Base-by-base conservation (phyloP, 2,888 invertebrate species). In the Sympetrum striolatum region DNA sequence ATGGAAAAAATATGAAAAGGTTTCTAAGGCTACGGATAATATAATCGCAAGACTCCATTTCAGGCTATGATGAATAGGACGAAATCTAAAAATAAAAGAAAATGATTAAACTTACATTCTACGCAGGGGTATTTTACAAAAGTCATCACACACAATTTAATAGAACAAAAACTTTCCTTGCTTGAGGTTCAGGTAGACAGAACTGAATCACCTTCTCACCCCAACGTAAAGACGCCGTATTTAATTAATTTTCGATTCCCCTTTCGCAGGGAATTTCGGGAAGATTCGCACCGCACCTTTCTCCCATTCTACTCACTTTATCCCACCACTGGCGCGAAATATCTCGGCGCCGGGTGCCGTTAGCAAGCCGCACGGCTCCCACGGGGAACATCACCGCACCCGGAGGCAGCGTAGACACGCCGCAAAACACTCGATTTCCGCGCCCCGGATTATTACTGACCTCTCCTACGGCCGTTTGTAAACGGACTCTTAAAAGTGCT, bases 321-420 rank as follows among this genome's bases (percentile, higher is more conserved):
- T 31, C 14, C 81, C 44, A 15, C 31, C 53, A 25, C 44, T 10
- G 37, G 15, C 37, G 37, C 80, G 3, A 37, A 22, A 35, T 22
- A 53, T 53, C 53, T 53, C 53, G 15, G 18, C 18, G 15, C 53
- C 44, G 44, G 44, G 44, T 31, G 58, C 58, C 82, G 58, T 82
- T 82, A 82, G 82, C 82, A 22, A 58, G 58, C 82, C 58, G 82
- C 82, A 58, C 58, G 31, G 58, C 53, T 82, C 82, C 58, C 82
- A 8, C 31, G 82, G 82, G 82, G 35, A 35, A 35, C 58, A 82
- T 82, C 82, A 37, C 82, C 25, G 64, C 80, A 12, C 35, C 31
- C 18, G 25, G 31, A 80, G 80, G 80, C 18, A 37, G 35, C 35
- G 80, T 80, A 80, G 80, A 80, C 31, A 31, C 35, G 80, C 35